Evolutionary conservation across 2,888 invertebrate species (phyloP).

Genomic region (Scelioninae gen. 1): DNA sequence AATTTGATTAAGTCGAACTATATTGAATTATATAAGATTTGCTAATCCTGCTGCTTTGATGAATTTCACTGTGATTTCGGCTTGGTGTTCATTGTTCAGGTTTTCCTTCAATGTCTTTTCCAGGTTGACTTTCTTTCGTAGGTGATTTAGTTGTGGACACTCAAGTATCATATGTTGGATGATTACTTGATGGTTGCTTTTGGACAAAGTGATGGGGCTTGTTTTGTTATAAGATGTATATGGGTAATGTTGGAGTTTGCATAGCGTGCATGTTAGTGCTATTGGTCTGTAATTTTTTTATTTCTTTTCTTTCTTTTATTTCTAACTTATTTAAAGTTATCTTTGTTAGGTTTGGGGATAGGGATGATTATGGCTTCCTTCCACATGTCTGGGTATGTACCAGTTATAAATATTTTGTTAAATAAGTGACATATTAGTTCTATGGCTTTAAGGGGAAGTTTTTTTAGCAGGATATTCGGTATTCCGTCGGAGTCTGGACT

Average conservation of each 20-base stretch:
- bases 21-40: no score
- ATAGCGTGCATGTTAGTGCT: slow-evolving; percentile 4
- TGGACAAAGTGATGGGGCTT: background rate
- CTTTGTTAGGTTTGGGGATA: background rate
- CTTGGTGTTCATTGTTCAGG: background rate
- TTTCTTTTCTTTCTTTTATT: no score
- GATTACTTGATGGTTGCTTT: background rate
- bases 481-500: no score
- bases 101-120: background rate
- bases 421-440: no score
- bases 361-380: background rate
- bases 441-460: no score
- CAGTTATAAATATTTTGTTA: no score
- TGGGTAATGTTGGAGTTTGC: background rate
- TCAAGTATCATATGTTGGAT: background rate
- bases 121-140: background rate
- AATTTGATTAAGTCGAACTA: no score
- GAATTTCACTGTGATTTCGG: background rate
- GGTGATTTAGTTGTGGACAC: background rate
- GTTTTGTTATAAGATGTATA: no score
- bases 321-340: background rate
- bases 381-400: no score
- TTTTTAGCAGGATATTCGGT: no score
- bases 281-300: slow-evolving; percentile 4
- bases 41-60: background rate